phyloP scores from a whole-genome alignment of 2,113 vertebrate genomes.

The Campylorhamphus procurvoides region DNA sequence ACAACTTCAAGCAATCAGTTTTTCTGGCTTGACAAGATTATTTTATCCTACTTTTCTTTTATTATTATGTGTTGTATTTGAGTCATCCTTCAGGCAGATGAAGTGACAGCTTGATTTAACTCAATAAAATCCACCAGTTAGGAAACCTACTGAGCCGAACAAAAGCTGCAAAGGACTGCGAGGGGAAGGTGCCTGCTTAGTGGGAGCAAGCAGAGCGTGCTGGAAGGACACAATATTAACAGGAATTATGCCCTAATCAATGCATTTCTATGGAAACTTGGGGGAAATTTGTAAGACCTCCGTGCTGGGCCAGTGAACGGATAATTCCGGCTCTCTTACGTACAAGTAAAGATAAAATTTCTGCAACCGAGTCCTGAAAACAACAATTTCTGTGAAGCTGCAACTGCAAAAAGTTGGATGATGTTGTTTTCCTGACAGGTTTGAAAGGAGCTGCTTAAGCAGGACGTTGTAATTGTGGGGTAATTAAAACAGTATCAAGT shows the following conservation, averaged over 20 bases:
- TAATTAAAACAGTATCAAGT: not conserved
- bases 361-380: not conserved
- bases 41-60: slow-evolving; percentile 99
- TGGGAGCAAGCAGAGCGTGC: slow-evolving; percentile 77
- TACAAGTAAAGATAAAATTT: slow-evolving; percentile 20
- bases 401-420: not conserved
- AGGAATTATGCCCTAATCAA: slow-evolving; percentile 89
- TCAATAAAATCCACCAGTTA: slow-evolving; percentile 98
- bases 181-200: slow-evolving; percentile 78
- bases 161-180: slow-evolving; percentile 79
- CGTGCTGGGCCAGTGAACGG: slow-evolving; percentile 47
- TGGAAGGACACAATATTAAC: slow-evolving; percentile 83
- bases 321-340: not conserved
- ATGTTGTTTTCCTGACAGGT: not conserved
- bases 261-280: slow-evolving; percentile 93
- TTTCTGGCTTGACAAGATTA: slow-evolving; percentile 99
- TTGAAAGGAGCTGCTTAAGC: not conserved
- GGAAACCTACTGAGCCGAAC: slow-evolving; percentile 94
- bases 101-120: slow-evolving; percentile 99
- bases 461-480: not conserved
- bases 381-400: not conserved
- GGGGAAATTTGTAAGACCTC: slow-evolving; percentile 72
- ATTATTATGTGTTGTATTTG: slow-evolving; percentile 99
- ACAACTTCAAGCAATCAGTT: slow-evolving; percentile 97
- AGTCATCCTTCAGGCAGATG: slow-evolving; percentile 98